Conservation (phyloP, 2,888 invertebrate species). For the Tetropium fuscum region DNA sequence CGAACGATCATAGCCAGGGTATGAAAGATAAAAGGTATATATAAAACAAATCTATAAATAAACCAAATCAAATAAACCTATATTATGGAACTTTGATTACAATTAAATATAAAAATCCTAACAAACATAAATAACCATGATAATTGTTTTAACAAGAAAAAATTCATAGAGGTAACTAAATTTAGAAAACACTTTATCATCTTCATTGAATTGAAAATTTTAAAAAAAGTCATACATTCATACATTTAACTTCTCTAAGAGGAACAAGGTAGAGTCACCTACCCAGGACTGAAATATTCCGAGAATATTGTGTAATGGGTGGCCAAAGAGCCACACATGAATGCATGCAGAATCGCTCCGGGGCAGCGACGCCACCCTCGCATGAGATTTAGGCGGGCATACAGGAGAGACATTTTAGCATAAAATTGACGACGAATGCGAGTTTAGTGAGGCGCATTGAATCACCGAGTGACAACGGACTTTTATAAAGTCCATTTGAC, state of each 20-base stretch:
- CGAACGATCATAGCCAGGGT: too few species aligned
- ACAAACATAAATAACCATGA: too few species aligned
- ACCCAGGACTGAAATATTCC: constrained; percentile 1
- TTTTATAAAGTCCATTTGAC: constrained; percentile 48
- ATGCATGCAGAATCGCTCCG: not conserved
- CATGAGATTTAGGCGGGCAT: constrained; percentile 15
- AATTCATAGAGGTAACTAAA: too few species aligned
- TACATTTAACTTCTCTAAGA: not conserved
- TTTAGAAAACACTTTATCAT: too few species aligned
- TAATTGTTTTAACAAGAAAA: too few species aligned
- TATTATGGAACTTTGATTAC: too few species aligned
- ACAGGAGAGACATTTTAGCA: constrained; percentile 43
- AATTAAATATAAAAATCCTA: too few species aligned
- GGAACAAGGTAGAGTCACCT: not conserved
- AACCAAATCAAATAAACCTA: too few species aligned
- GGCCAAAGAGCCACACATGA: constrained; percentile 1
- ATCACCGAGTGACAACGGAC: constrained; percentile 45
- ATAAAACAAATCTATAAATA: too few species aligned
- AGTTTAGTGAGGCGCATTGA: constrained; percentile 42
- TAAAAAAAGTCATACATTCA: too few species aligned
- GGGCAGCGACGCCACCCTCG: constrained; percentile 2
- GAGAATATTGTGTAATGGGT: constrained; percentile 7
- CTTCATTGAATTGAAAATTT: too few species aligned
- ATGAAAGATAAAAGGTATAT: too few species aligned
- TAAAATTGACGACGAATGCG: constrained; percentile 47